These are phyloP conservation scores for Lysandra bellargus DNA, from an alignment of 2,888 invertebrate species.

Conservation along the genomic window DNA sequence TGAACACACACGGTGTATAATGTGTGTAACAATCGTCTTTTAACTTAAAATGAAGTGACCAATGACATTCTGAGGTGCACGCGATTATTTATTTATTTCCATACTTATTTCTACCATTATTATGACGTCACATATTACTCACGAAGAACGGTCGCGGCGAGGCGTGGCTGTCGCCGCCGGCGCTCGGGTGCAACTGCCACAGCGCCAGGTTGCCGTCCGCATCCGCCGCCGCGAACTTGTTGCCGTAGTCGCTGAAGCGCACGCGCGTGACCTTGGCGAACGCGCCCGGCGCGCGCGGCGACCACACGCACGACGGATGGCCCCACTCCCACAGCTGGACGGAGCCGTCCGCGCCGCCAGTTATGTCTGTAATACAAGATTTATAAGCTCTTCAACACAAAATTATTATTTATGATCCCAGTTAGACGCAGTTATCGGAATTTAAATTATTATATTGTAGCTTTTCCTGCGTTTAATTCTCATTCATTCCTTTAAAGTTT, in stretches of 20 bases:
- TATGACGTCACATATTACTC: slow-evolving; percentile 63
- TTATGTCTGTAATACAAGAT: slow-evolving; percentile 83
- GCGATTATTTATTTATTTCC: too few relatives aligned
- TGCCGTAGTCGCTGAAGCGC: slow-evolving; percentile 97
- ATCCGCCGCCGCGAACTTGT: slow-evolving; percentile 99
- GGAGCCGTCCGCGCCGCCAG: slow-evolving; percentile 97
- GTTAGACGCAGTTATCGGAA: background rate
- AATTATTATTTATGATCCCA: background rate
- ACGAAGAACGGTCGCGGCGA: slow-evolving; percentile 90
- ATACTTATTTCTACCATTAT: too few relatives aligned
- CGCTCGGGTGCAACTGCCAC: slow-evolving; percentile 93
- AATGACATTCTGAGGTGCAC: too few relatives aligned
- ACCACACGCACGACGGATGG: slow-evolving; percentile 93
- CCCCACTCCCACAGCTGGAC: slow-evolving; percentile 99
- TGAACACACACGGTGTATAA: too few relatives aligned
- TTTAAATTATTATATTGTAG: too few relatives aligned
- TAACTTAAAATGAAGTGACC: too few relatives aligned
- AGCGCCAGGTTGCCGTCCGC: slow-evolving; percentile 97
- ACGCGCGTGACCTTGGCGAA: slow-evolving; percentile 97
- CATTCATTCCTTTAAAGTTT: too few relatives aligned
- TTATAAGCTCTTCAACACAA: background rate
- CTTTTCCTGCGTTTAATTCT: too few relatives aligned
- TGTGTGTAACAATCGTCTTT: too few relatives aligned
- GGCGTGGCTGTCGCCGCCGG: slow-evolving; percentile 77
- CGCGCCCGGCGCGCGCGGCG: slow-evolving; percentile 95